Evolutionary conservation across 2,113 vertebrate genomes (phyloP).

Genomic region (Oostethus manadensis): DNA sequence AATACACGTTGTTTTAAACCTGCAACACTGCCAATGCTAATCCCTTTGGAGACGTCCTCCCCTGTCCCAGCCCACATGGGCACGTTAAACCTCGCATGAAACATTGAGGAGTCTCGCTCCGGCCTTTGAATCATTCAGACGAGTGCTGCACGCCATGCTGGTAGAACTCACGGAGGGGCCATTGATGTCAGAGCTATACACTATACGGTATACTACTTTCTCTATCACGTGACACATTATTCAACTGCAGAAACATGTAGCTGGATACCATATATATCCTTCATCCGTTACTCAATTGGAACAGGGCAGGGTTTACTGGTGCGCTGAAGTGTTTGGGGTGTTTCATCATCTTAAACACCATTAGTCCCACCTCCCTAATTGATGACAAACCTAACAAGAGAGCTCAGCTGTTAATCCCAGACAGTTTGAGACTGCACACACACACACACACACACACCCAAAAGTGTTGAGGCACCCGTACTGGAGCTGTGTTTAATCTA

Average conservation of each 20-base stretch:
- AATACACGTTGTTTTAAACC: neutral
- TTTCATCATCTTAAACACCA: slow-evolving; percentile 20
- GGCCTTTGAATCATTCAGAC: slow-evolving; percentile 59
- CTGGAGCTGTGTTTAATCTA: slow-evolving; percentile 30
- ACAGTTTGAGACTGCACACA: slow-evolving; percentile 18
- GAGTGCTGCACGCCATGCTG: slow-evolving; percentile 28
- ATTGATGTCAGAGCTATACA: slow-evolving; percentile 5
- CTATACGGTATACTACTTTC: neutral
- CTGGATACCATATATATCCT: neutral
- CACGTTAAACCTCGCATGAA: slow-evolving; percentile 45
- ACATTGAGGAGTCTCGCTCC: slow-evolving; percentile 46
- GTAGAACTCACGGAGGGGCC: slow-evolving; percentile 18
- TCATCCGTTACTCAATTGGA: too few relatives aligned
- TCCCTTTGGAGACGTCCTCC: slow-evolving; percentile 8
- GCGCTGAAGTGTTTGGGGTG: slow-evolving; percentile 18
- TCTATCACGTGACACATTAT: neutral
- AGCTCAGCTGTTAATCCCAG: slow-evolving; percentile 37
- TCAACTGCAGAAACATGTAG: neutral
- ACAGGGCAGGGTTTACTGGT: too few relatives aligned
- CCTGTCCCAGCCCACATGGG: slow-evolving; percentile 36
- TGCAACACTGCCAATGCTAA: neutral
- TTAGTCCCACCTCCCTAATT: slow-evolving; percentile 32
- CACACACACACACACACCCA: neutral
- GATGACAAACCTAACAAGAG: slow-evolving; percentile 41
- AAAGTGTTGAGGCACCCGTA: neutral